phyloP scores from a whole-genome alignment of 2,888 invertebrate genomes.

The Belgica antarctica region DNA sequence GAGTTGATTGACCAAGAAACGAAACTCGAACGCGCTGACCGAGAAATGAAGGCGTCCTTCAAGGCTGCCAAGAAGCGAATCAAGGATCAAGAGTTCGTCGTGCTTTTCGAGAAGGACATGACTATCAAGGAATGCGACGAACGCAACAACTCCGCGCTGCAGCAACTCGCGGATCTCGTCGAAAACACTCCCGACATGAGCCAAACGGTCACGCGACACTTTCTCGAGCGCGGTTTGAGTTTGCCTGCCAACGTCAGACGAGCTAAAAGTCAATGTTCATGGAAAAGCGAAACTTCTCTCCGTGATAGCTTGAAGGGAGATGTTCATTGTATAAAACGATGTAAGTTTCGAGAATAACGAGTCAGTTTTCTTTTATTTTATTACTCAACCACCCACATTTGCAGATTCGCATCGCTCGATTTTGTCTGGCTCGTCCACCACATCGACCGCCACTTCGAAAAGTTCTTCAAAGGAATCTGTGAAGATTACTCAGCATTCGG shows the following conservation, averaged over 20 bases:
- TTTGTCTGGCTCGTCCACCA: conserved; percentile 33
- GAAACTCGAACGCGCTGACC: conserved; percentile 53
- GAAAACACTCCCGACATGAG: conserved; percentile 49
- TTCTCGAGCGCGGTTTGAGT: conserved; percentile 51
- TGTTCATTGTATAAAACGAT: conserved; percentile 22
- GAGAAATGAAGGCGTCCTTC: conserved; percentile 50
- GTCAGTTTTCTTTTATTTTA: neutral
- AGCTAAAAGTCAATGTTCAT: conserved; percentile 48
- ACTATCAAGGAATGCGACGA: conserved; percentile 61
- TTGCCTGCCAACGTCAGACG: conserved; percentile 49
- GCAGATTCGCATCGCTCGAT: conserved; percentile 40
- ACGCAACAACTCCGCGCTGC: conserved; percentile 59
- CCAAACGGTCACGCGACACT: conserved; percentile 49
- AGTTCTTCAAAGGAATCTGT: conserved; percentile 24
- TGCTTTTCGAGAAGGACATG: conserved; percentile 57
- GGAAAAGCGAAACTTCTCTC: conserved; percentile 48
- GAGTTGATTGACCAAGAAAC: conserved; percentile 52
- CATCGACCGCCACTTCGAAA: conserved; percentile 24
- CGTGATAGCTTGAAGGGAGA: conserved; percentile 21
- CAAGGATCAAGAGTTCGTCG: conserved; percentile 49
- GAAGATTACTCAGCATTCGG: conserved; percentile 9
- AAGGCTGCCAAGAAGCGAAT: conserved; percentile 50
- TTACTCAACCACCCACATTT: too few relatives aligned
- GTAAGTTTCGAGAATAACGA: conserved; percentile 9
- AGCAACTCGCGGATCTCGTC: conserved; percentile 59